Percentiles rank a stretch among this genome's conserved stretches.
Conservation (phyloP, 2,797 vertebrate genomes). For the Nannoperca australis region DNA sequence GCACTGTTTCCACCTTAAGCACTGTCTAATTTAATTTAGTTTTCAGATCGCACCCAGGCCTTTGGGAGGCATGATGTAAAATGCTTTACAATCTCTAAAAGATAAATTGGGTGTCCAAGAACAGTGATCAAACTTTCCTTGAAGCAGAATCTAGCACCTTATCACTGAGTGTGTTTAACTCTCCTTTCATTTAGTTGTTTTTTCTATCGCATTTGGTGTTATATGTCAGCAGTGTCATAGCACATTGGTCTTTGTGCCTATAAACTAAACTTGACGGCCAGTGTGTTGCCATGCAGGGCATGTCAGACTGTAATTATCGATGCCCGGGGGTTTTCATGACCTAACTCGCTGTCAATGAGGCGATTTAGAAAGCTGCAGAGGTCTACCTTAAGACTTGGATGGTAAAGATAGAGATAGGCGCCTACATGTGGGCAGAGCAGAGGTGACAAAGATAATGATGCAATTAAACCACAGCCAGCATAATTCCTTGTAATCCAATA, state of each 20-base stretch:
- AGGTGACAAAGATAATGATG: slow-evolving; percentile 41
- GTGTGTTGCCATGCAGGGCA: slow-evolving; percentile 40
- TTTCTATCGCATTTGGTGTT: slow-evolving; percentile 15
- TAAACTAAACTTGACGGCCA: slow-evolving; percentile 51
- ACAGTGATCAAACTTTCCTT: slow-evolving; percentile 60
- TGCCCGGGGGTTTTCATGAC: slow-evolving; percentile 51
- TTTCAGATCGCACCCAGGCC: slow-evolving; percentile 65
- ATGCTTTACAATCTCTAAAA: slow-evolving; percentile 39
- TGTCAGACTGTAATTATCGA: slow-evolving; percentile 57
- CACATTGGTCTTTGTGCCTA: slow-evolving; percentile 10
- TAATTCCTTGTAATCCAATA: slow-evolving; percentile 50
- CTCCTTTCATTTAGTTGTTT: slow-evolving; percentile 32
- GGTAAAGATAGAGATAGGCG: slow-evolving; percentile 13
- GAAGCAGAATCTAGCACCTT: slow-evolving; percentile 42
- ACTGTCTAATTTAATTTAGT: slow-evolving; percentile 79
- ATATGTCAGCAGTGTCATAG: slow-evolving; percentile 41
- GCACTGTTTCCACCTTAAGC: slow-evolving; percentile 75
- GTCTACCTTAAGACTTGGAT: slow-evolving; percentile 39
- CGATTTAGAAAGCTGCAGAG: slow-evolving; percentile 47
- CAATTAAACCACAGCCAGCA: slow-evolving; percentile 37
- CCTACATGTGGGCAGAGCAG: slow-evolving; percentile 35
- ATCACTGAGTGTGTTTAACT: slow-evolving; percentile 33
- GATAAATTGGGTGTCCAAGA: slow-evolving; percentile 44
- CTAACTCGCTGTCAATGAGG: slow-evolving; percentile 50
- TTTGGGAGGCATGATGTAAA: slow-evolving; percentile 43